Evolutionary conservation across 2,888 invertebrate species (phyloP).

Genomic region (Tetragnatha montana): DNA sequence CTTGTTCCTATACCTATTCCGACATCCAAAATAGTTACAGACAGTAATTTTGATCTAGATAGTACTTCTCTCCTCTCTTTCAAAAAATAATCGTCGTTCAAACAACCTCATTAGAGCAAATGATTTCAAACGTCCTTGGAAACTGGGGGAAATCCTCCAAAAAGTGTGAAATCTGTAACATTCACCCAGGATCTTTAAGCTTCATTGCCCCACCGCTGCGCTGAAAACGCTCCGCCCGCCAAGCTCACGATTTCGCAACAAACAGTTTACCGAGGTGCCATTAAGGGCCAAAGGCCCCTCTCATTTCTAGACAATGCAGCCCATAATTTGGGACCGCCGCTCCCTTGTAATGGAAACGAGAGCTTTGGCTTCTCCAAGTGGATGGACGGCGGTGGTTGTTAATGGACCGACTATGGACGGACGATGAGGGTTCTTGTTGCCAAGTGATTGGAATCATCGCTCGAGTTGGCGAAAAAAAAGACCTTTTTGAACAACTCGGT

Average conservation of each 20-base stretch:
- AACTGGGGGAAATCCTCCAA: too few species aligned
- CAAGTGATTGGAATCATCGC: background rate
- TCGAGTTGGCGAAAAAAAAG: background rate
- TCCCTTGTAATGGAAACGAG: slow-evolving; percentile 56
- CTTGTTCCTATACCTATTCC: too few species aligned
- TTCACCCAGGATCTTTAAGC: background rate
- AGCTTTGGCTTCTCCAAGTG: slow-evolving; percentile 36
- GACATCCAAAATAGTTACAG: too few species aligned
- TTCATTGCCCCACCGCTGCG: slow-evolving; percentile 16
- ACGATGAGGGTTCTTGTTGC: background rate
- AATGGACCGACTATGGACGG: slow-evolving; percentile 16
- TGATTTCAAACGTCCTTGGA: too few species aligned
- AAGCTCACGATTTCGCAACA: slow-evolving; percentile 46
- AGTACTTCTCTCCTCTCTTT: too few species aligned
- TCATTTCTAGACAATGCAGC: slow-evolving; percentile 52
- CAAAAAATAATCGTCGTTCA: too few species aligned
- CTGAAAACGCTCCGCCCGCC: slow-evolving; percentile 5
- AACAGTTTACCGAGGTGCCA: slow-evolving; percentile 60
- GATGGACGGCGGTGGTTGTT: slow-evolving; percentile 17
- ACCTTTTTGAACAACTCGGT: background rate
- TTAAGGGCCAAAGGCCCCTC: slow-evolving; percentile 60
- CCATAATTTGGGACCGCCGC: slow-evolving; percentile 60
- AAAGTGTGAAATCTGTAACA: background rate
- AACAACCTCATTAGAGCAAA: too few species aligned
- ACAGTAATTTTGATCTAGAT: too few species aligned